Conservation (phyloP, 2,888 invertebrate species). For the Dermolepida albohirtum region DNA sequence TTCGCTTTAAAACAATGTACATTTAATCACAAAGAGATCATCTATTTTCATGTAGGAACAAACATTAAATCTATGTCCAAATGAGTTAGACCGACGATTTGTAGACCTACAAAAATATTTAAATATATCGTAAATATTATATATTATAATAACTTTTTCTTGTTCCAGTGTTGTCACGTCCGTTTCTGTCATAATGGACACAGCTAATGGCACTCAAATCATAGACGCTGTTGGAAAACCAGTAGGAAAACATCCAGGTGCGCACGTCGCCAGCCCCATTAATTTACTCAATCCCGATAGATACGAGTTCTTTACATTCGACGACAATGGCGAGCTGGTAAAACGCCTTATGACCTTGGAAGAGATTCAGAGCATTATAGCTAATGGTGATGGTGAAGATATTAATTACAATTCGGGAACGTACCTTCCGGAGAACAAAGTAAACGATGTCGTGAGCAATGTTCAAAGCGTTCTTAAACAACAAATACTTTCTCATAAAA, state of each 20-base stretch:
- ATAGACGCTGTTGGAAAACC: conserved; percentile 78
- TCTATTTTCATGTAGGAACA: too few relatives aligned
- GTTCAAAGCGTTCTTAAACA: conserved; percentile 87
- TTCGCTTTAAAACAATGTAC: too few relatives aligned
- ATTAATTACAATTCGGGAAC: conserved; percentile 66
- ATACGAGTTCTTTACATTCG: conserved; percentile 89
- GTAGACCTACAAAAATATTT: too few relatives aligned
- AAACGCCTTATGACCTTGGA: conserved; percentile 86
- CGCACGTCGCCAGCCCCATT: conserved; percentile 82
- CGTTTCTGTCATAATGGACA: conserved; percentile 72
- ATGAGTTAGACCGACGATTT: too few relatives aligned
- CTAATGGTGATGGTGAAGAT: conserved; percentile 80
- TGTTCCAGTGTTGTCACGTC: conserved; percentile 73
- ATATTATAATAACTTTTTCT: too few relatives aligned
- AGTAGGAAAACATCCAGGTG: conserved; percentile 73
- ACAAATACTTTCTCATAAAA: conserved; percentile 76
- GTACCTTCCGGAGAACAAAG: conserved; percentile 72
- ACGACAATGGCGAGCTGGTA: conserved; percentile 84
- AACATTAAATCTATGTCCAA: too few relatives aligned
- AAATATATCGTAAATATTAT: too few relatives aligned
- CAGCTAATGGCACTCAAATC: conserved; percentile 69
- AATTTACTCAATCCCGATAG: conserved; percentile 83
- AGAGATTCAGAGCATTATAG: conserved; percentile 87
- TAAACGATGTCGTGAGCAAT: conserved; percentile 83
- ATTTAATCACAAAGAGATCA: too few relatives aligned